phyloP scores from a whole-genome alignment of 2,888 invertebrate genomes.

The Lasioglossum lativentre region DNA sequence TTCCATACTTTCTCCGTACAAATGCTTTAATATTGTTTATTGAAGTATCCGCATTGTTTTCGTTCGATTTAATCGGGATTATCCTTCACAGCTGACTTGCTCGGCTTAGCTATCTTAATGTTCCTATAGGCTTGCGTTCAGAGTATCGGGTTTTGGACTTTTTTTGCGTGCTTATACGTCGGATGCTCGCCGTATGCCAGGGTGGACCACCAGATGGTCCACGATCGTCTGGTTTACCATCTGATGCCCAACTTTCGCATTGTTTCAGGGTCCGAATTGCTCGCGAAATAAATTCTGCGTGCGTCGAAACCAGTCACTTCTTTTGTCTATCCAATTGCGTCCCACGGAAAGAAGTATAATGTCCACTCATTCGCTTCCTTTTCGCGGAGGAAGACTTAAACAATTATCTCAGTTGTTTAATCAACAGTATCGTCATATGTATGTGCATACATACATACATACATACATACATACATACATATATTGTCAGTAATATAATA shows the following conservation, averaged over 20 bases:
- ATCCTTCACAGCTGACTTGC: constrained; percentile 55
- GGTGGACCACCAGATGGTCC: constrained; percentile 80
- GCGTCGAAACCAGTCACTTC: constrained; percentile 18
- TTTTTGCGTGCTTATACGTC: constrained; percentile 64
- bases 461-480: no score
- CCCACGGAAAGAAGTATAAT: no score
- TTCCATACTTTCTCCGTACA: background rate
- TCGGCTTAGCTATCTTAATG: constrained; percentile 57
- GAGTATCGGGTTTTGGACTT: constrained; percentile 68
- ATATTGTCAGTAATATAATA: no score
- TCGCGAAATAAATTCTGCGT: constrained; percentile 56
- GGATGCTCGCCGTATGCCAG: constrained; percentile 78
- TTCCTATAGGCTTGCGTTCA: constrained; percentile 60
- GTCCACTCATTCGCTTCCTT: background rate
- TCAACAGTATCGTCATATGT: no score
- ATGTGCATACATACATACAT: no score
- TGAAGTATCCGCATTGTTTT: constrained; percentile 20
- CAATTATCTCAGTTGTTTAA: background rate
- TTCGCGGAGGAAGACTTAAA: background rate
- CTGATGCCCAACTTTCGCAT: constrained; percentile 73
- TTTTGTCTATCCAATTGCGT: constrained; percentile 7
- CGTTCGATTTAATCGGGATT: constrained; percentile 48
- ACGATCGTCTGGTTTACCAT: constrained; percentile 71
- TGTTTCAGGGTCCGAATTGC: constrained; percentile 61
- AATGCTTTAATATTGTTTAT: constrained; percentile 30